Conservation (phyloP, 2,113 vertebrate genomes). For the Narcine bancroftii region DNA sequence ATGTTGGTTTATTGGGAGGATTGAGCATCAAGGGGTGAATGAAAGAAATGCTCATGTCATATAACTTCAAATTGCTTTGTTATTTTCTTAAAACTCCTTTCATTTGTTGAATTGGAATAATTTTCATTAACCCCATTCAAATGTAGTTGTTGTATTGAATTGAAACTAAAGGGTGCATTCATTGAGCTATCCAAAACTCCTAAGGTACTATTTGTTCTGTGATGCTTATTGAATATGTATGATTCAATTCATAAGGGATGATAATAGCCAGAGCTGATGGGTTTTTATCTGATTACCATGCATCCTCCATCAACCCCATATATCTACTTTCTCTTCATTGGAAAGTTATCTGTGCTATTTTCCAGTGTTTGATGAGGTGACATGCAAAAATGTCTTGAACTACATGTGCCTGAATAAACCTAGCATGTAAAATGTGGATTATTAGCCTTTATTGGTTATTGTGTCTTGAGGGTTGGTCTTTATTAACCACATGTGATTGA, state of each 20-base stretch:
- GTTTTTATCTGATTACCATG: background rate
- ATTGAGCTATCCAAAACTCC: background rate
- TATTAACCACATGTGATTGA: too few relatives aligned
- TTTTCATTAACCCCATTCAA: background rate
- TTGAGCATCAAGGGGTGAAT: background rate
- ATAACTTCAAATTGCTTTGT: background rate
- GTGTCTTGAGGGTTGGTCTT: too few relatives aligned
- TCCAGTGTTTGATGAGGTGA: background rate
- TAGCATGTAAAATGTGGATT: background rate
- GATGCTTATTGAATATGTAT: background rate
- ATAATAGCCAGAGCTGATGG: background rate
- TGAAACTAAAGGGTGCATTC: background rate
- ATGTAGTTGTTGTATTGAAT: background rate
- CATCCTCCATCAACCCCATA: too few relatives aligned
- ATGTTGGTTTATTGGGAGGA: too few relatives aligned
- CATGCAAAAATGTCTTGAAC: background rate
- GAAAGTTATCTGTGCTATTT: slow-evolving; percentile 19
- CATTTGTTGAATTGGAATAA: background rate
- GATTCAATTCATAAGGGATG: background rate
- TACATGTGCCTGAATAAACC: background rate
- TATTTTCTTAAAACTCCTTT: background rate
- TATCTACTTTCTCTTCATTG: background rate
- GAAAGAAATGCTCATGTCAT: background rate
- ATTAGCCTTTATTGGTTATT: too few relatives aligned
- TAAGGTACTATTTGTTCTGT: background rate